These are phyloP conservation scores for Drosophila melanogaster DNA, from an alignment of 1,140 invertebrate species.

Conservation along the genomic window Release_6_plus_ISO1_MT NT_037436.4:16285001-16285500, in stretches of 20 bases:
- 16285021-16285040: slow-evolving; percentile 61
- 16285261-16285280: slow-evolving; percentile 44
- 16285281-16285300: background rate
- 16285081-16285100: slow-evolving; percentile 82
- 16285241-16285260: slow-evolving; percentile 70
- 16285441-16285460: slow-evolving; percentile 39
- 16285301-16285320: background rate
- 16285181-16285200: slow-evolving; percentile 67
- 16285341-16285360: slow-evolving; percentile 82
- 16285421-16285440: slow-evolving; percentile 67
- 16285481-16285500: slow-evolving; percentile 50
- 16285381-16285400: slow-evolving; percentile 59
- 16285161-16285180: slow-evolving; percentile 79
- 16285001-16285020: slow-evolving; percentile 61
- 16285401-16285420: slow-evolving; percentile 13
- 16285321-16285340: slow-evolving; percentile 23
- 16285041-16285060: slow-evolving; percentile 85
- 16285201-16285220: slow-evolving; percentile 68
- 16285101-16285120: slow-evolving; percentile 75
- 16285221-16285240: slow-evolving; percentile 67
- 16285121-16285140: slow-evolving; percentile 78
- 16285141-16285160: slow-evolving; percentile 79
- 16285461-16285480: slow-evolving; percentile 47
- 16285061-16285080: slow-evolving; percentile 82
- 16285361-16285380: slow-evolving; percentile 47